Evolutionary conservation across 2,888 invertebrate genomes (phyloP), one percentile per base, ranked within the genome.

Genomic region (Acleris sparsana): DNA sequence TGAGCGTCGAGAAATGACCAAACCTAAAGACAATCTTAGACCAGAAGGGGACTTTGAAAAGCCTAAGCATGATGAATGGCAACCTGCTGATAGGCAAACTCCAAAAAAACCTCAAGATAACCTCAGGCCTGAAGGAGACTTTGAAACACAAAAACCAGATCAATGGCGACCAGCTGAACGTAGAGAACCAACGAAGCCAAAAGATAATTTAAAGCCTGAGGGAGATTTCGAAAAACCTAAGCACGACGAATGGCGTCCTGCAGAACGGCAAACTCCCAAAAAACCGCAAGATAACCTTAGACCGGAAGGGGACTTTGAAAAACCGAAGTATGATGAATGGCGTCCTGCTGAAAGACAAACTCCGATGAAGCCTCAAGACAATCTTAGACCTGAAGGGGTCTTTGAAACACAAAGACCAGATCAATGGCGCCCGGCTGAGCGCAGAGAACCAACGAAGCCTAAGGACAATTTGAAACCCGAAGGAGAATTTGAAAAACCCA

Each of bases 171-270:
- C 90, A 1, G 91, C 84, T 20, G 93, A 90, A 39, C 39, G 39
- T 53, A 77, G 72, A 73, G 88, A 81, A 11, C 76, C 78, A n/a
- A 87, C 83, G 1, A 72, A 69, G 3, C 93, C 90, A 2, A 74
- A 85, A 49, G 94, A 94, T 74, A 94, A 94, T 73, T 76, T 94
- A 1, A 83, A 82, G 65, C 93, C 93, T 0, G 94, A 94, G 82
- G 94, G 94, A 2, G 93, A 93, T 6, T 94, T 94, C 72, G 82
- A 83, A 52, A 79, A 75, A 49, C 81, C 76, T 2, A 73, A 75
- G 33, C 83, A 82, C 3, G 86, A 86, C 2, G 82, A 87, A 72
- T 89, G 87, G 82, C 86, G 77, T 5, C 91, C 92, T 0, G 89
- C 83, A 48, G 93, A 94, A 57, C 76, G 93, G 51, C 93, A 92